phyloP scores from a whole-genome alignment of 2,797 vertebrate species.

The Acipenser oxyrinchus region DNA sequence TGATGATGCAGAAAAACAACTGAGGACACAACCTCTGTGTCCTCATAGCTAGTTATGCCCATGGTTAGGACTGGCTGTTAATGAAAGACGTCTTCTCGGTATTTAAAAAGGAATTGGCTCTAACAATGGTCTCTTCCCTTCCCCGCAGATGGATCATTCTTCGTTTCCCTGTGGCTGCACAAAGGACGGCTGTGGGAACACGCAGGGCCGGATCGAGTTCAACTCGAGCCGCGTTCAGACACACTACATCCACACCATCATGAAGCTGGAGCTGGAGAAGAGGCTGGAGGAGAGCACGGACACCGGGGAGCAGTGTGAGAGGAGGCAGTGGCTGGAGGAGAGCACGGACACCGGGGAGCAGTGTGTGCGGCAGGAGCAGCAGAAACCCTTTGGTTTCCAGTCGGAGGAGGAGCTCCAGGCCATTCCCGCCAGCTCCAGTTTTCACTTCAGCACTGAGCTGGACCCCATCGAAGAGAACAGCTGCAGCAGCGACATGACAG shows the following conservation, averaged over 20 bases:
- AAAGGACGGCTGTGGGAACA: conserved; percentile 87
- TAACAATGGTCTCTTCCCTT: neutral
- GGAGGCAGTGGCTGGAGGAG: conserved; percentile 14
- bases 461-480: conserved; percentile 73
- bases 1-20: too few species aligned
- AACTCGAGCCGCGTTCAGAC: conserved; percentile 90
- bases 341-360: conserved; percentile 23
- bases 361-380: conserved; percentile 8
- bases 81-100: neutral
- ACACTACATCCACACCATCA: conserved; percentile 92
- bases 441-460: conserved; percentile 67
- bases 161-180: conserved; percentile 93
- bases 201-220: conserved; percentile 84
- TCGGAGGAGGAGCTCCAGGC: conserved; percentile 27
- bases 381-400: conserved; percentile 39
- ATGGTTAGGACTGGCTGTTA: too few species aligned
- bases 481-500: conserved; percentile 88
- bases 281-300: conserved; percentile 66
- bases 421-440: conserved; percentile 51
- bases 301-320: conserved; percentile 32
- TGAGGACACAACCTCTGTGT: too few species aligned
- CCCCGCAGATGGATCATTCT: conserved; percentile 86
- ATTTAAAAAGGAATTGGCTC: neutral
- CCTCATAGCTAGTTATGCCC: too few species aligned
- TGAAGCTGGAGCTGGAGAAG: conserved; percentile 91